Base-by-base conservation (phyloP, 2,113 vertebrate genomes). In the Polyodon spathula region DNA sequence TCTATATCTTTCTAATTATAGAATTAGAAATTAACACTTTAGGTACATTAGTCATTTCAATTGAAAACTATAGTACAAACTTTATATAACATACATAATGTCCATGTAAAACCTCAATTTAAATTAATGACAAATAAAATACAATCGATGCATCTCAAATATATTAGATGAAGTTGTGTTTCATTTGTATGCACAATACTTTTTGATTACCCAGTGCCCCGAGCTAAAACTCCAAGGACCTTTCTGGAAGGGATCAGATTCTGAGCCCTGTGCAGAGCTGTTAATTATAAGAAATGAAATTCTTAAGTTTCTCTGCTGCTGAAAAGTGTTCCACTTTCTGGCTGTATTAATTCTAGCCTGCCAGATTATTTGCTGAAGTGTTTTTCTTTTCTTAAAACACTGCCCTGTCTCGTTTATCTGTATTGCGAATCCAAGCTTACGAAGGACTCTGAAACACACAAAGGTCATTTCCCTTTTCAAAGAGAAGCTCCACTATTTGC, bases 391-490 rank as follows among this genome's bases (percentile, higher is more conserved):
- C 44, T 16, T 38, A 61, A 56, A 57, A 69, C 71, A 71, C 76
- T 78, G 68, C 74, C 80, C 77, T 75, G 77, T 84, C 42, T 48
- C 27, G 38, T 48, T 81, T 86, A 80, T 86, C 80, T 83, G 74
- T 70, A 57, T 71, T 15, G 61, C 71, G 73, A 56, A 63, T 77
- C 73, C 76, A 61, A 62, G 66, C 74, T 73, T 71, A 64, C 64
- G 62, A n/a, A n/a, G n/a, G n/a, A n/a, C n/a, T n/a, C 67, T 73
- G 67, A 73, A 77, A 76, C 78, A 73, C 70, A 6, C 69, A 84
- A 86, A 88, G 86, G 86, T 88, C 81, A 86, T 64, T 69, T 73
- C 70, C 66, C 71, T 78, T 74, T 71, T 78, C 69, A 62, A 65
- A 78, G 76, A 71, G 66, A 67, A 79, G 73, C 67, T 72, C 63